phyloP scores from a whole-genome alignment of 2,113 vertebrate genomes.

The Uria lomvia region DNA sequence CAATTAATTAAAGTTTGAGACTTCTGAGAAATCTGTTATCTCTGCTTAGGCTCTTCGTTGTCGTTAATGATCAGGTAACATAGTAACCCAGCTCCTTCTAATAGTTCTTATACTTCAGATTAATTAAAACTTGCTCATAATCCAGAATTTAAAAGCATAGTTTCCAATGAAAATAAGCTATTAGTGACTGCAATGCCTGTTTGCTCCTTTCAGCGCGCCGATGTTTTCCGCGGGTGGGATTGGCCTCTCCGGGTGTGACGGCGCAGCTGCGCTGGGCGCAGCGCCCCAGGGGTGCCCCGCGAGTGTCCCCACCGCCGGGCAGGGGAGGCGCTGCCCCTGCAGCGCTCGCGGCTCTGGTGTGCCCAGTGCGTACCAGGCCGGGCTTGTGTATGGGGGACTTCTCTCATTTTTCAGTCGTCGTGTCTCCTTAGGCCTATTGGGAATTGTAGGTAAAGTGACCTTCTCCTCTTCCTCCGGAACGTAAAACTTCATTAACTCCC shows the following conservation, averaged over 20 bases:
- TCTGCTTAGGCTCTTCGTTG: neutral
- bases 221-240: neutral
- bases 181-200: rapidly evolving
- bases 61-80: neutral
- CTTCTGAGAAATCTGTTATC: neutral
- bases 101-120: neutral
- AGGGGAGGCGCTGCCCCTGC: neutral
- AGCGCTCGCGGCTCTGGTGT: neutral
- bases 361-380: too few relatives aligned
- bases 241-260: neutral
- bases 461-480: neutral
- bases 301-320: neutral
- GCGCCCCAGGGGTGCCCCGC: neutral
- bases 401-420: rapidly evolving
- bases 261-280: neutral
- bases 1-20: neutral
- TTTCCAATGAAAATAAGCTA: rapidly evolving
- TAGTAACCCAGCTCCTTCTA: neutral
- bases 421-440: neutral
- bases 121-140: neutral
- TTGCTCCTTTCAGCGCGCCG: rapidly evolving
- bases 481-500: neutral
- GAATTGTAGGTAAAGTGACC: rapidly evolving
- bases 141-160: neutral
- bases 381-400: too few relatives aligned